A percentile compares a stretch with the other conserved stretches of the same genome.
phyloP scores from a whole-genome alignment of 2,888 invertebrate species.

The Macaria notata region DNA sequence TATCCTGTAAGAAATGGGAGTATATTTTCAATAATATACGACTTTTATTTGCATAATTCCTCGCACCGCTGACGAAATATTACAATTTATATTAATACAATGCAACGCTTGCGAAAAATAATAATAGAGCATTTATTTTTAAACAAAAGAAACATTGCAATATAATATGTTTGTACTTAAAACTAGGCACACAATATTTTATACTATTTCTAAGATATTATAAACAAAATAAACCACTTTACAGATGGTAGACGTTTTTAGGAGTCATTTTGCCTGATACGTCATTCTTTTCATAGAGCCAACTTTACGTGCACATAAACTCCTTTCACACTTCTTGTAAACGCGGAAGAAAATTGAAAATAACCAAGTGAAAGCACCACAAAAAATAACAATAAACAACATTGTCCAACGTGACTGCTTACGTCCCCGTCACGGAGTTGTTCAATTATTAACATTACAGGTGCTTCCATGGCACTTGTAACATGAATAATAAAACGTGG shows the following conservation, averaged over 20 bases:
- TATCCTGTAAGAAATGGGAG: slow-evolving; percentile 58
- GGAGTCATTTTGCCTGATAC: too few species aligned
- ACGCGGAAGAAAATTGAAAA: slow-evolving; percentile 2
- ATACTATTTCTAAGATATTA: too few species aligned
- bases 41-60: slow-evolving; percentile 51
- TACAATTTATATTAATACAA: slow-evolving; percentile 23
- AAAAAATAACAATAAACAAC: slow-evolving; percentile 38
- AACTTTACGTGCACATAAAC: too few species aligned
- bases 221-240: too few species aligned
- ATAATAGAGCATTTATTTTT: neutral
- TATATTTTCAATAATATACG: slow-evolving; percentile 64
- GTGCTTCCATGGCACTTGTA: slow-evolving; percentile 67
- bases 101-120: slow-evolving; percentile 2
- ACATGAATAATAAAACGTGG: slow-evolving; percentile 76
- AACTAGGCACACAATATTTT: too few species aligned
- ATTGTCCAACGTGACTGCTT: slow-evolving; percentile 44
- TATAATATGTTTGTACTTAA: too few species aligned
- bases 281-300: too few species aligned
- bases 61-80: slow-evolving; percentile 38
- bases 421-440: slow-evolving; percentile 60
- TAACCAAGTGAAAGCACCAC: slow-evolving; percentile 14
- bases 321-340: too few species aligned
- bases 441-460: slow-evolving; percentile 76
- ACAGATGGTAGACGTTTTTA: too few species aligned
- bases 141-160: too few species aligned